Conservation (phyloP, 2,888 invertebrate species). For the Coelinius sp. region DNA sequence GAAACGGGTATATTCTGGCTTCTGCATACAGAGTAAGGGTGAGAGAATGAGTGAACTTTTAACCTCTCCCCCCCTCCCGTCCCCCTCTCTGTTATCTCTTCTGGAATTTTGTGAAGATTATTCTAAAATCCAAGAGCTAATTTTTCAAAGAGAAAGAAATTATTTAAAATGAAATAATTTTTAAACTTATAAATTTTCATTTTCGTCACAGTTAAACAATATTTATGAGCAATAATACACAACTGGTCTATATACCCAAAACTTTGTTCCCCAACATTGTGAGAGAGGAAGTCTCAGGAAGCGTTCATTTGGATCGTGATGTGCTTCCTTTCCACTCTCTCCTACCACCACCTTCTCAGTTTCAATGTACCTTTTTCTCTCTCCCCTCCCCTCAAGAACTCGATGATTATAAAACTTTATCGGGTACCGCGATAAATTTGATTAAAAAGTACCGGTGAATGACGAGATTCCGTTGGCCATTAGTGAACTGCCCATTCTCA, state of each 20-base stretch:
- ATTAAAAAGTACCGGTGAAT: slow-evolving; percentile 39
- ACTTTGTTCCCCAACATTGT: background rate
- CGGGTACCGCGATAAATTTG: slow-evolving; percentile 42
- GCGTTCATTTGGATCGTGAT: background rate
- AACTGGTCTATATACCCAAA: background rate
- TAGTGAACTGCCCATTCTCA: slow-evolving; percentile 5
- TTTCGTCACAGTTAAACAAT: background rate
- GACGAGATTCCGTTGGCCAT: slow-evolving; percentile 31
- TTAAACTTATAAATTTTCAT: slow-evolving; percentile 10
- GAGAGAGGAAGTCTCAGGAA: background rate
- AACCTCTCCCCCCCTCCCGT: no score
- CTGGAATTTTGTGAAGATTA: background rate
- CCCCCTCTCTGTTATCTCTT: background rate
- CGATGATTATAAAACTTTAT: slow-evolving; percentile 45
- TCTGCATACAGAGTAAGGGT: background rate
- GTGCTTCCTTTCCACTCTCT: background rate
- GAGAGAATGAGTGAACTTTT: background rate
- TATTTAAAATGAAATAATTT: background rate
- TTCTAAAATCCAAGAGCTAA: background rate
- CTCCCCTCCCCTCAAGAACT: background rate
- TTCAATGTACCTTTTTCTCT: background rate
- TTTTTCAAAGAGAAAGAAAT: background rate
- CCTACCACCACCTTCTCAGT: no score
- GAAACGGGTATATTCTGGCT: background rate
- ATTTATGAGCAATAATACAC: slow-evolving; percentile 20